phyloP scores from a whole-genome alignment of 2,888 invertebrate species.

The Fissipunctia ypsillon region DNA sequence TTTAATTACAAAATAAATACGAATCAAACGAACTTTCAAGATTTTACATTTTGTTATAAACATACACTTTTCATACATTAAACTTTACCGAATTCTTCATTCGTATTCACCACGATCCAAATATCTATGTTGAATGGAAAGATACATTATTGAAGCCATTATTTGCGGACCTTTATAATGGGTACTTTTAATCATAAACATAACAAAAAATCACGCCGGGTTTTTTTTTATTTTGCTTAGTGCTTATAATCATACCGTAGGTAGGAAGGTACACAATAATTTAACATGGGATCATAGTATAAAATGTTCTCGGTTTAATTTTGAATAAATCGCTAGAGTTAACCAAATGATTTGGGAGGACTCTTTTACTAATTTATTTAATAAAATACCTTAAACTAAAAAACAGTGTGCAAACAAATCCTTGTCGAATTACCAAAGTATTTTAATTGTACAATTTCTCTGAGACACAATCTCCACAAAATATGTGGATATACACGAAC shows the following conservation, averaged over 20 bases:
- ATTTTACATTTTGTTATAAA: constrained; percentile 40
- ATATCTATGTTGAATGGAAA: constrained; percentile 71
- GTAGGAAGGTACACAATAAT: too few relatives aligned
- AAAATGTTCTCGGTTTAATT: neutral
- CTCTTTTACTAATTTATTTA: neutral
- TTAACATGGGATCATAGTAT: too few relatives aligned
- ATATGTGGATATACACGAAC: neutral
- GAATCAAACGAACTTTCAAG: constrained; percentile 3
- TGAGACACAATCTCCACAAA: neutral
- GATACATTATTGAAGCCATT: constrained; percentile 11
- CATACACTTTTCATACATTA: constrained; percentile 67
- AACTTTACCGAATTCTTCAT: constrained; percentile 59
- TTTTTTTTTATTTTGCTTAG: neutral
- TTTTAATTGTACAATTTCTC: neutral
- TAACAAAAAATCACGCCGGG: neutral
- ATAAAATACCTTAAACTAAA: neutral
- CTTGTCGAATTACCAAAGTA: constrained; percentile 1
- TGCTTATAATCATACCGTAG: neutral
- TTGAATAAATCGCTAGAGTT: neutral
- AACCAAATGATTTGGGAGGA: neutral
- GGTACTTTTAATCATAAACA: neutral
- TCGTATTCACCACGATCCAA: constrained; percentile 75
- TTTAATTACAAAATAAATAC: constrained; percentile 40
- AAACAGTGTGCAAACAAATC: constrained; percentile 29
- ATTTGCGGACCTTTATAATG: constrained; percentile 4